These are phyloP conservation scores for Gymnoscelis rufifasciata DNA, from an alignment of 2,888 invertebrate species.

Conservation along the genomic window DNA sequence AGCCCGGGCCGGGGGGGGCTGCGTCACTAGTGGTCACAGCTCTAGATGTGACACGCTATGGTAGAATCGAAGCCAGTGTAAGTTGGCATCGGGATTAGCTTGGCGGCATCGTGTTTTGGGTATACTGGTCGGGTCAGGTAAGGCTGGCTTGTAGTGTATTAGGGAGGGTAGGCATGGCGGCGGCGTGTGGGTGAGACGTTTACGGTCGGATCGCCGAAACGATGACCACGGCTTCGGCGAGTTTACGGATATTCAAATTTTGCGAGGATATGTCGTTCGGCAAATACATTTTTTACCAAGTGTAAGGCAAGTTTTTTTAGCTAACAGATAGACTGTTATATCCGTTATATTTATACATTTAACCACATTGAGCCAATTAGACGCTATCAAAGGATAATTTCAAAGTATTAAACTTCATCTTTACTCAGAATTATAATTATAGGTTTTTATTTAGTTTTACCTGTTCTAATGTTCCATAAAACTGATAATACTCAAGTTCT, in stretches of 20 bases:
- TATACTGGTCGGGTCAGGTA: slow-evolving; percentile 38
- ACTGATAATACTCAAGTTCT: no score
- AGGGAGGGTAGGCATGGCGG: slow-evolving; percentile 67
- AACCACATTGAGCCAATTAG: no score
- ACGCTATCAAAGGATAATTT: no score
- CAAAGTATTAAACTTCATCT: no score
- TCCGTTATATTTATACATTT: no score
- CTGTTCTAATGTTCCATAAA: no score
- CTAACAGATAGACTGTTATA: no score
- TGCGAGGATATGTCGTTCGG: background rate
- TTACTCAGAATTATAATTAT: no score
- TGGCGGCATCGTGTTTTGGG: slow-evolving; percentile 24
- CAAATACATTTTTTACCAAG: background rate
- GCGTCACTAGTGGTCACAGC: slow-evolving; percentile 62
- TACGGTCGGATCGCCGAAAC: slow-evolving; percentile 75
- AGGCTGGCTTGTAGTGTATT: slow-evolving; percentile 47
- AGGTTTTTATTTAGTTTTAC: no score
- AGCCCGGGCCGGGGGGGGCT: slow-evolving; percentile 50
- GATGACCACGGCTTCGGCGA: slow-evolving; percentile 39
- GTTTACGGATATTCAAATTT: slow-evolving; percentile 13
- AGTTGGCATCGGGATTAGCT: slow-evolving; percentile 39
- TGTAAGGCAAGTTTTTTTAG: no score
- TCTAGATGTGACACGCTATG: slow-evolving; percentile 70
- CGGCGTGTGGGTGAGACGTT: slow-evolving; percentile 78
- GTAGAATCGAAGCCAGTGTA: slow-evolving; percentile 50